Evolutionary conservation across 2,888 invertebrate species (phyloP).

Genomic region (Ganaspis brasiliensis): DNA sequence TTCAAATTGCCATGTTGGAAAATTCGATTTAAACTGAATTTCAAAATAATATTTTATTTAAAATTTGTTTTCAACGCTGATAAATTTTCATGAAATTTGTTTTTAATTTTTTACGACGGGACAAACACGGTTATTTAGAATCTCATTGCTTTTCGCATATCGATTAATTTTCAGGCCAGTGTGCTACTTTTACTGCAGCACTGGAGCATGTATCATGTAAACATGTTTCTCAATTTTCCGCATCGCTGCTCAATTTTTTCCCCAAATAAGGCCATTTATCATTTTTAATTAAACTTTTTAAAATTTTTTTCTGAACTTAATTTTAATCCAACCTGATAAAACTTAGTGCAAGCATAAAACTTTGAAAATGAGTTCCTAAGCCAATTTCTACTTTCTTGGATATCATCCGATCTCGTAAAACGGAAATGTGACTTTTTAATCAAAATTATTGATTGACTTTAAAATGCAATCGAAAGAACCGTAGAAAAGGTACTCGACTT

Average conservation of each 20-base stretch:
- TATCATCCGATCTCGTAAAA: neutral
- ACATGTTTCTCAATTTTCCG: neutral
- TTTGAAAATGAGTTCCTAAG: too few species aligned
- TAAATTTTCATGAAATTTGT: too few species aligned
- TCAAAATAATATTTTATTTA: too few species aligned
- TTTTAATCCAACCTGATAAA: too few species aligned
- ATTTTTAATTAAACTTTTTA: too few species aligned
- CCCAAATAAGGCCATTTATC: neutral
- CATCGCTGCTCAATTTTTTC: neutral
- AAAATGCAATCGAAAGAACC: slow-evolving; percentile 1
- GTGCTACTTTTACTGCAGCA: slow-evolving; percentile 24
- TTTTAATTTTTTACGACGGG: neutral
- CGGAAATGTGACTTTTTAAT: neutral
- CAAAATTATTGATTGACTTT: neutral
- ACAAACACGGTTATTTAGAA: slow-evolving; percentile 17
- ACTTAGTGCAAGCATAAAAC: too few species aligned
- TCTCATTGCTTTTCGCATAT: slow-evolving; percentile 16
- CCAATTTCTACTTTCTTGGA: too few species aligned
- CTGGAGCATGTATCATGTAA: slow-evolving; percentile 14
- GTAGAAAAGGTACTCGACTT: neutral
- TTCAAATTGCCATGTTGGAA: too few species aligned
- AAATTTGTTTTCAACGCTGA: too few species aligned
- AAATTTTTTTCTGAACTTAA: too few species aligned
- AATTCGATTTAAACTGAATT: too few species aligned
- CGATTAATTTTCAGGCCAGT: slow-evolving; percentile 37